Conservation (phyloP, 2,888 invertebrate species). For the Subacronicta megacephala region DNA sequence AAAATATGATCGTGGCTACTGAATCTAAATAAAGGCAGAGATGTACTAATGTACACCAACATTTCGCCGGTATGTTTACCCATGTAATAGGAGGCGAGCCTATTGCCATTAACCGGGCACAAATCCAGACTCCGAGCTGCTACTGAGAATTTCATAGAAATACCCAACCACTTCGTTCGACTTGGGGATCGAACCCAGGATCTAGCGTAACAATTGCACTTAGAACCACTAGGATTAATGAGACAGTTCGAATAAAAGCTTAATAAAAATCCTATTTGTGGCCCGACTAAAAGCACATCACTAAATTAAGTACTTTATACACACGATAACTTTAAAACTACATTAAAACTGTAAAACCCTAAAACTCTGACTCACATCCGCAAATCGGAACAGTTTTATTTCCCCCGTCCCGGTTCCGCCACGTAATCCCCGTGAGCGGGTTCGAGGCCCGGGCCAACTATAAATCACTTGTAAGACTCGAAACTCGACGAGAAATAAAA, state of each 20-base stretch:
- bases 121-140: too few species aligned
- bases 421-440: conserved; percentile 55
- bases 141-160: too few species aligned
- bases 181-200: too few species aligned
- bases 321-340: conserved; percentile 25
- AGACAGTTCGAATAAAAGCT: background rate
- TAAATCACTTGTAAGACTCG: conserved; percentile 59
- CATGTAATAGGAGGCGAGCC: too few species aligned
- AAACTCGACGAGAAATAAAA: conserved; percentile 57
- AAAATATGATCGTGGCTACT: too few species aligned
- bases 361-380: conserved; percentile 39
- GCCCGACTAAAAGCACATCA: background rate
- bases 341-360: conserved; percentile 39
- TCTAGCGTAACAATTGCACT: too few species aligned
- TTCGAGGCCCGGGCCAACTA: conserved; percentile 52
- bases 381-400: conserved; percentile 57
- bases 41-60: too few species aligned
- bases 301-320: conserved; percentile 23
- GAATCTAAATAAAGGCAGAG: too few species aligned
- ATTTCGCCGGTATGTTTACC: too few species aligned
- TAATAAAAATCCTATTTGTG: conserved; percentile 1
- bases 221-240: too few species aligned
- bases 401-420: conserved; percentile 27
- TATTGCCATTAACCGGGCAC: too few species aligned
- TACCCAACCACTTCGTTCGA: too few species aligned